Conservation (phyloP, 2,113 vertebrate genomes). For the Callocephalon fimbriatum region DNA sequence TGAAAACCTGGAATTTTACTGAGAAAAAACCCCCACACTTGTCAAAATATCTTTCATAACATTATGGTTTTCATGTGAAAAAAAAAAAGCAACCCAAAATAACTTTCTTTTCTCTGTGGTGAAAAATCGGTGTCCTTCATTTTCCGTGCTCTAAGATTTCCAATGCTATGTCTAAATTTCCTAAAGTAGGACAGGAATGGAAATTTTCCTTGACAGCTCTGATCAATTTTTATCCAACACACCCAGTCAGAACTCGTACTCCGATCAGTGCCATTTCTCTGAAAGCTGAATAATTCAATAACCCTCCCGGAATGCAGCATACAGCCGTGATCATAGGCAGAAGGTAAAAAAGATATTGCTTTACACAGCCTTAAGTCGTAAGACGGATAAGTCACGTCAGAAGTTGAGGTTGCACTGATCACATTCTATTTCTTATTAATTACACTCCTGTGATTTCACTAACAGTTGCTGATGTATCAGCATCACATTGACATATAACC, state of each 20-base stretch:
- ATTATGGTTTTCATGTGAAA: not conserved
- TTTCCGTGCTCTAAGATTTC: not conserved
- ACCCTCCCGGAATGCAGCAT: not conserved
- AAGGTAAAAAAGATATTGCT: not conserved
- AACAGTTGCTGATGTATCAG: not conserved
- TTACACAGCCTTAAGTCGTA: not conserved
- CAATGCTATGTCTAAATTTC: not conserved
- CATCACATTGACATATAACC: not conserved
- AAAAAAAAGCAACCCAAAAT: not conserved
- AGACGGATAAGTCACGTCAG: not conserved
- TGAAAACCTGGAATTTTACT: not conserved
- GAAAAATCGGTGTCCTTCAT: rapidly evolving
- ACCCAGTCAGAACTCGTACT: not conserved
- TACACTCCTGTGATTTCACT: not conserved
- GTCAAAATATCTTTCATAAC: not conserved
- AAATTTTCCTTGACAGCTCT: not conserved
- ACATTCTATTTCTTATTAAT: not conserved
- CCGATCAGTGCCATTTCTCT: not conserved
- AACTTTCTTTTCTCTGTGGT: not conserved
- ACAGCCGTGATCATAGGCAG: rapidly evolving
- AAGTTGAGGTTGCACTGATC: not conserved
- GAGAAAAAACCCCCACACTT: not conserved
- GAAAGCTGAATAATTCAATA: not conserved
- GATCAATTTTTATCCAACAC: not conserved
- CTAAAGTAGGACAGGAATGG: not conserved